Conservation (phyloP, 23 tunicate species). For the Phallusia fumigata region DNA sequence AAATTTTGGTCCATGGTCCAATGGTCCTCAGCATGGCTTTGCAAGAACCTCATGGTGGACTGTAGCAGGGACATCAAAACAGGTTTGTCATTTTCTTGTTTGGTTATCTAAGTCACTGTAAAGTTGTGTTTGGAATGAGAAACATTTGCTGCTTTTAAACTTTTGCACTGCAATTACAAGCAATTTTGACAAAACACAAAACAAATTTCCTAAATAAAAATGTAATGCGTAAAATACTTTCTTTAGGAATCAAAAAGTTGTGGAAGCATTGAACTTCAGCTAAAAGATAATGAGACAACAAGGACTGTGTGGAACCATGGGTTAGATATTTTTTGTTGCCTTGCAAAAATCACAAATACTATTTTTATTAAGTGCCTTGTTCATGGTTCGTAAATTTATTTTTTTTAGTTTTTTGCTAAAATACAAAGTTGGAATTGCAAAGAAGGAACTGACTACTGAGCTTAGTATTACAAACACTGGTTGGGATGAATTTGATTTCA, state of each 20-base stretch:
- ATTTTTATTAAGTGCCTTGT: no score
- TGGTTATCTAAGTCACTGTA: no score
- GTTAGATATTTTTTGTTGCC: background rate
- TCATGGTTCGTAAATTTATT: background rate
- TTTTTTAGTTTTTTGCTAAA: constrained; percentile 36
- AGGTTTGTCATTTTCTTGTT: constrained; percentile 16
- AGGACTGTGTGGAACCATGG: background rate
- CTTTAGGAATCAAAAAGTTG: background rate
- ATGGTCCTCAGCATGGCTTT: constrained; percentile 98
- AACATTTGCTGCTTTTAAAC: no score
- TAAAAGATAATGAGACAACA: background rate
- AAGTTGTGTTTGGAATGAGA: no score
- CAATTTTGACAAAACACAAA: no score
- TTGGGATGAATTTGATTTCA: constrained; percentile 74
- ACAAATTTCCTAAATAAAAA: no score
- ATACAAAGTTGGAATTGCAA: constrained; percentile 48
- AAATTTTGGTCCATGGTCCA: constrained; percentile 96
- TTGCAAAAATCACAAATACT: no score
- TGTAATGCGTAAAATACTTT: no score
- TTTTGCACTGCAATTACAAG: no score
- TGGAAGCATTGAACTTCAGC: background rate
- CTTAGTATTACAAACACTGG: constrained; percentile 62
- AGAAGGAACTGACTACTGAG: constrained; percentile 38
- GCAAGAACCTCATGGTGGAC: constrained; percentile 93
- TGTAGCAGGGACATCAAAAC: constrained; percentile 25